Percentiles rank a stretch among this genome's conserved stretches.
These are phyloP conservation scores for Temnothorax curvispinosus DNA, from an alignment of 1,140 invertebrate species.

Conservation along the genomic window DNA sequence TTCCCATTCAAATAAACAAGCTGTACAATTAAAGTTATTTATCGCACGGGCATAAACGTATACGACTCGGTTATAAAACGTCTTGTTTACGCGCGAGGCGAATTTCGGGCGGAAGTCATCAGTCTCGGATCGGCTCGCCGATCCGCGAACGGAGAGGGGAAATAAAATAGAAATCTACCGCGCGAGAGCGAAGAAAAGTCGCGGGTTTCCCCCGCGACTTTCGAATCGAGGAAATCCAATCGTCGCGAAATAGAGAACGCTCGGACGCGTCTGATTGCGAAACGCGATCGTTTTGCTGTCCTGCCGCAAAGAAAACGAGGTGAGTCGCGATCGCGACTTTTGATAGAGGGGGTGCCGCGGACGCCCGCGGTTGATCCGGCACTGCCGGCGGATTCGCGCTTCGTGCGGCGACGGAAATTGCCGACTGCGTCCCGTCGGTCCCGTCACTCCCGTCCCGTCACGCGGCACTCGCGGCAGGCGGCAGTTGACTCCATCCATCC, in stretches of 20 bases:
- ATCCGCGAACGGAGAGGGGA: not conserved
- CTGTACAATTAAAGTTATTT: not conserved
- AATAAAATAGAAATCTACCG: not conserved
- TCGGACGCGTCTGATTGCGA: not conserved
- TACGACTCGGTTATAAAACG: not conserved
- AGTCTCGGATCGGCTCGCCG: no score
- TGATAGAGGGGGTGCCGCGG: not conserved
- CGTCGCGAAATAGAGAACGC: not conserved
- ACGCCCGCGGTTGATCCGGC: slow-evolving; percentile 29
- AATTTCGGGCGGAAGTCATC: not conserved
- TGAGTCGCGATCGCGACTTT: not conserved
- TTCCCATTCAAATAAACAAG: not conserved
- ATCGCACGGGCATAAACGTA: not conserved
- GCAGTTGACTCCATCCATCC: slow-evolving; percentile 64
- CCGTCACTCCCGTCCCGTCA: not conserved
- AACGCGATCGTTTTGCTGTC: not conserved
- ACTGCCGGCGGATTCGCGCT: slow-evolving; percentile 40
- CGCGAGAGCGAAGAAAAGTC: not conserved
- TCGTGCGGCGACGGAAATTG: slow-evolving; percentile 34
- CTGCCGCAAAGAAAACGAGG: not conserved
- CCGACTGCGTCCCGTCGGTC: slow-evolving; percentile 53
- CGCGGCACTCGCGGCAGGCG: slow-evolving; percentile 67
- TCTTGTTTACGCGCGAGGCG: not conserved
- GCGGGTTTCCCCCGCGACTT: not conserved
- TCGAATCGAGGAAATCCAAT: not conserved